Conservation (phyloP, 2,888 invertebrate genomes). For the Helleia helle region DNA sequence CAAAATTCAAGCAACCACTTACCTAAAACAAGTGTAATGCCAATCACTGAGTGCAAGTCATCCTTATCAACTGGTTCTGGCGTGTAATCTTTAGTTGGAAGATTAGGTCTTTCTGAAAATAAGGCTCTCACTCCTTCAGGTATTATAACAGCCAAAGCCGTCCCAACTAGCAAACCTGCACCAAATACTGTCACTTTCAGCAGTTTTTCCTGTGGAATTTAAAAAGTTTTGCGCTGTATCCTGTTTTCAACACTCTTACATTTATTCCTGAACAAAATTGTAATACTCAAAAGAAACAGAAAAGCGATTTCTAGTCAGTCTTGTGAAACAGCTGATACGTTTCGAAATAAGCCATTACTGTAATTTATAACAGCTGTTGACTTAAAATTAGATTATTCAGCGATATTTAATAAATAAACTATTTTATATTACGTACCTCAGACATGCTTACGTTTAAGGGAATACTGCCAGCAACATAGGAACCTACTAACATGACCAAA, state of each 20-base stretch:
- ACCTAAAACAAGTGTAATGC: conserved; percentile 91
- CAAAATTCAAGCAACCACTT: too few species aligned
- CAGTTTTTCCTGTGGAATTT: conserved; percentile 85
- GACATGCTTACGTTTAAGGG: conserved; percentile 95
- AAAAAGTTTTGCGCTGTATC: too few species aligned
- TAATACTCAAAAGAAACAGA: too few species aligned
- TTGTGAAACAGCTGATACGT: too few species aligned
- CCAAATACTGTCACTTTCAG: conserved; percentile 96
- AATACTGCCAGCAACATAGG: conserved; percentile 95
- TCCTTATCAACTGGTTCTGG: conserved; percentile 46
- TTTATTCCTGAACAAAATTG: too few species aligned
- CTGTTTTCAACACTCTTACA: too few species aligned
- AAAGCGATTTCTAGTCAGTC: too few species aligned
- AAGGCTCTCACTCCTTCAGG: conserved; percentile 97
- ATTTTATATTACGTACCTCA: conserved; percentile 78
- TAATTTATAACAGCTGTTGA: conserved; percentile 11
- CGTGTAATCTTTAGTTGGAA: conserved; percentile 49
- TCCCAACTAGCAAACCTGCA: conserved; percentile 97
- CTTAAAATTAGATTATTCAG: background rate
- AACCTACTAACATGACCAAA: conserved; percentile 95
- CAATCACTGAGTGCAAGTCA: conserved; percentile 88
- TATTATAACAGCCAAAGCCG: conserved; percentile 97
- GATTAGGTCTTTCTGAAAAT: conserved; percentile 56
- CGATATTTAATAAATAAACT: background rate
- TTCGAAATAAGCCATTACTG: background rate